These are phyloP conservation scores for Campoplex nolae DNA, from an alignment of 2,888 invertebrate genomes.

Conservation along the genomic window DNA sequence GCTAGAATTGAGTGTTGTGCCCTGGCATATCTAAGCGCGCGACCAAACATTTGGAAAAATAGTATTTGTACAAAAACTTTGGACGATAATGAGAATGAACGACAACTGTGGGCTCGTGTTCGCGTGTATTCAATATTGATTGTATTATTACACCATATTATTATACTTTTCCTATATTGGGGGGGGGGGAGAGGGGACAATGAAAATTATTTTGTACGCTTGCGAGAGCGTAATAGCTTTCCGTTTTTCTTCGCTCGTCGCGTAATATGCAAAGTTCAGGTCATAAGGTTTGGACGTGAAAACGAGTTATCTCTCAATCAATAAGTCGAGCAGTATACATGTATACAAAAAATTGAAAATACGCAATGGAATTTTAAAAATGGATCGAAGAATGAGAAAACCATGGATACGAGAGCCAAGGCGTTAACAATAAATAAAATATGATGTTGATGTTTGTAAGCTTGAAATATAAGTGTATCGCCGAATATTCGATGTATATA, in stretches of 20 bases:
- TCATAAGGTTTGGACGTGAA: slow-evolving; percentile 62
- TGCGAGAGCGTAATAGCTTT: slow-evolving; percentile 14
- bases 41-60: slow-evolving; percentile 2
- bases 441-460: slow-evolving; percentile 84
- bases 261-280: slow-evolving; percentile 69
- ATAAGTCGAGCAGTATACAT: background rate
- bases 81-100: slow-evolving; percentile 9
- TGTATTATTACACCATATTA: slow-evolving; percentile 16
- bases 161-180: background rate
- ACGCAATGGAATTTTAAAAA: slow-evolving; percentile 6
- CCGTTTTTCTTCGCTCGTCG: slow-evolving; percentile 13
- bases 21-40: slow-evolving; percentile 66
- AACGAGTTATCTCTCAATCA: background rate
- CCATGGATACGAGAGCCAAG: slow-evolving; percentile 11
- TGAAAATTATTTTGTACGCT: slow-evolving; percentile 12
- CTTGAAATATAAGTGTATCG: slow-evolving; percentile 84
- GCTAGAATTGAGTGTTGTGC: slow-evolving; percentile 73
- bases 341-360: background rate
- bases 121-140: slow-evolving; percentile 25
- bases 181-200: background rate
- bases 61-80: slow-evolving; percentile 9
- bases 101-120: slow-evolving; percentile 1
- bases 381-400: slow-evolving; percentile 5
- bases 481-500: slow-evolving; percentile 70
- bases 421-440: slow-evolving; percentile 69